A percentile compares a stretch with the other conserved stretches of the same genome.
phyloP scores from a whole-genome alignment of 2,113 vertebrate genomes.

The Numida meleagris region DNA sequence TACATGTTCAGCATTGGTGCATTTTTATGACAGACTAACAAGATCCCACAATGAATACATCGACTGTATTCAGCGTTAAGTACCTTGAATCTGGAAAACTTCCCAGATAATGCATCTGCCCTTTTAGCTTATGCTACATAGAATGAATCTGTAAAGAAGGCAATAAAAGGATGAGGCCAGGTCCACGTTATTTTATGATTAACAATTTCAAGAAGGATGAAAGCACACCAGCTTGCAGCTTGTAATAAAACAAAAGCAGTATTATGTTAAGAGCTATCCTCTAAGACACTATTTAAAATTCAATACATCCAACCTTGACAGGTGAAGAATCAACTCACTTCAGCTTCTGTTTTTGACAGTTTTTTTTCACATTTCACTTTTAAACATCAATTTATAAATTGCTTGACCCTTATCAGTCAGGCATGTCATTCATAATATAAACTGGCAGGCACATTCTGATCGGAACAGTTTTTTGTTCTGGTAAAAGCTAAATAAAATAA shows the following conservation, averaged over 20 bases:
- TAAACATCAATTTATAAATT: neutral
- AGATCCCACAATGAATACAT: neutral
- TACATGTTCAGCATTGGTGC: neutral
- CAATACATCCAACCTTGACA: neutral
- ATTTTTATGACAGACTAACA: neutral
- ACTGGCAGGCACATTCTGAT: neutral
- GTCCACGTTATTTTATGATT: neutral
- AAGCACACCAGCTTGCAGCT: neutral
- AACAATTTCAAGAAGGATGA: neutral
- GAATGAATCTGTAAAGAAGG: neutral
- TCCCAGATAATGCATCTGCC: slow-evolving; percentile 1
- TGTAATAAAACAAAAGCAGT: neutral
- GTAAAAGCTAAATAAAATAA: neutral
- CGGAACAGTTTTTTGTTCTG: neutral
- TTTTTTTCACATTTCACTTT: slow-evolving; percentile 23
- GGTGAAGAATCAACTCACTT: neutral
- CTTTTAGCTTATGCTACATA: neutral
- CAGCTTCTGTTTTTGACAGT: slow-evolving; percentile 30
- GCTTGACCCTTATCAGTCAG: slow-evolving; percentile 11
- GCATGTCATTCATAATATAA: neutral
- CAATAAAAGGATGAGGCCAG: neutral
- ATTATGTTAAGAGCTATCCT: no score
- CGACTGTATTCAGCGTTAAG: neutral
- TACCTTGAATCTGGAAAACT: slow-evolving; percentile 31
- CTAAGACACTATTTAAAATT: slow-evolving; percentile 49